Percentiles rank a stretch among this genome's conserved stretches.
phyloP scores from a whole-genome alignment of 2,113 vertebrate genomes.

The Speoplatyrhinus poulsoni region DNA sequence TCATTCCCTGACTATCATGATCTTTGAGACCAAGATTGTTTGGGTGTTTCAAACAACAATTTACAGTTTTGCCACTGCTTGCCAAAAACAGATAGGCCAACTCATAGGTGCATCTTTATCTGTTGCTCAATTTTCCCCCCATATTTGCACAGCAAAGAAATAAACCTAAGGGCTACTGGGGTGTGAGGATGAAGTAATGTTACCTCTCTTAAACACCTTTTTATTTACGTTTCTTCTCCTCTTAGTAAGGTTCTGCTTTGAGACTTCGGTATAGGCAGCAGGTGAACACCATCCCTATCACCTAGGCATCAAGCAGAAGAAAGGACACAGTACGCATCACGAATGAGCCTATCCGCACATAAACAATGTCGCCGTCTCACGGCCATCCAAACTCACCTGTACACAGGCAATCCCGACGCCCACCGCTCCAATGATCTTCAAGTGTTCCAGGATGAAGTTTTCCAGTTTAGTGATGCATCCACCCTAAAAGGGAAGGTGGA shows the following conservation, averaged over 20 bases:
- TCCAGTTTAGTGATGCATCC: constrained; percentile 96
- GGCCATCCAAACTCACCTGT: constrained; percentile 76
- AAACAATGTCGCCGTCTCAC: not conserved
- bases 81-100: constrained; percentile 22
- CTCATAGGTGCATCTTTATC: constrained; percentile 40
- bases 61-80: constrained; percentile 37
- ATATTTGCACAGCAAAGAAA: constrained; percentile 26
- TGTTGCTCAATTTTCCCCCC: constrained; percentile 17
- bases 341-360: no score
- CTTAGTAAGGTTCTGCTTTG: constrained; percentile 89
- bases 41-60: constrained; percentile 9
- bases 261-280: constrained; percentile 93
- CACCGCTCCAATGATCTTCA: constrained; percentile 91
- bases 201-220: constrained; percentile 31
- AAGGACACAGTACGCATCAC: not conserved
- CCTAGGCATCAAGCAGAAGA: constrained; percentile 63
- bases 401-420: constrained; percentile 91
- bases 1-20: not conserved
- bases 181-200: constrained; percentile 24
- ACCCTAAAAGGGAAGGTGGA: constrained; percentile 71
- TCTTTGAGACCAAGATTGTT: constrained; percentile 34
- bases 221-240: constrained; percentile 10
- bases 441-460: constrained; percentile 90
- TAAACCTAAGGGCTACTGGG: constrained; percentile 47
- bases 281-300: constrained; percentile 96